Conservation (phyloP, 2,797 vertebrate genomes). For the Remorina albescens region DNA sequence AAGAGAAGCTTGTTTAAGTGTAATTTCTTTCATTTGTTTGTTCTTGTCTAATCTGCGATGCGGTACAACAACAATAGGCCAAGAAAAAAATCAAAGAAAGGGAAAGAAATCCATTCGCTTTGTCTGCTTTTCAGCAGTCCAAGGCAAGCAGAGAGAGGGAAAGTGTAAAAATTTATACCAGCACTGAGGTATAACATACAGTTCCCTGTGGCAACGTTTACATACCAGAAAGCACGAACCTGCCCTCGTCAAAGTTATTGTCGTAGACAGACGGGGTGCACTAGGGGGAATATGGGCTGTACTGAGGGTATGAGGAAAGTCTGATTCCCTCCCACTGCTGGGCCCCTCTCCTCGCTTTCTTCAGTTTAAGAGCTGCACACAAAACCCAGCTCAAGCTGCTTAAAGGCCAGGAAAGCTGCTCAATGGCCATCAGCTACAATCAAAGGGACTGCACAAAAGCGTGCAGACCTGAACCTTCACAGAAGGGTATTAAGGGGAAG, state of each 20-base stretch:
- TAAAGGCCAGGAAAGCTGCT: conserved; percentile 64
- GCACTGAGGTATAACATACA: conserved; percentile 25
- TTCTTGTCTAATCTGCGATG: not conserved
- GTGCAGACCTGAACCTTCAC: conserved; percentile 59
- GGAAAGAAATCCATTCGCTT: conserved; percentile 17
- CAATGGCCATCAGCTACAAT: conserved; percentile 69
- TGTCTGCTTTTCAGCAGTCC: not conserved
- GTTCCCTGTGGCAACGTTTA: conserved; percentile 68
- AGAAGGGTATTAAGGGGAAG: conserved; percentile 62
- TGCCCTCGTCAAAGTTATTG: conserved; percentile 72
- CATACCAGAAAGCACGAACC: conserved; percentile 68
- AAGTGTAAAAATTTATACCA: conserved; percentile 10
- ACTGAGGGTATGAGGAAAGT: conserved; percentile 57
- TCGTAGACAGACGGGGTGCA: conserved; percentile 74
- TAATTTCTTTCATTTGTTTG: not conserved
- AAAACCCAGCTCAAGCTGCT: conserved; percentile 76
- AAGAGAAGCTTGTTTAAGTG: conserved; percentile 7
- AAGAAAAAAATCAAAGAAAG: conserved; percentile 14
- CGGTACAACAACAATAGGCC: conserved; percentile 7
- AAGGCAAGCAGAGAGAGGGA: conserved; percentile 9
- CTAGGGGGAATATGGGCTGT: conserved; percentile 59
- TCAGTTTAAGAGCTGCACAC: conserved; percentile 71
- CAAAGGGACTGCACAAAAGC: conserved; percentile 74
- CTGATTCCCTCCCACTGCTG: conserved; percentile 63
- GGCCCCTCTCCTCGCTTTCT: conserved; percentile 72